Evolutionary conservation across 2,888 invertebrate species (phyloP).

Genomic region (Calameuta idolon): DNA sequence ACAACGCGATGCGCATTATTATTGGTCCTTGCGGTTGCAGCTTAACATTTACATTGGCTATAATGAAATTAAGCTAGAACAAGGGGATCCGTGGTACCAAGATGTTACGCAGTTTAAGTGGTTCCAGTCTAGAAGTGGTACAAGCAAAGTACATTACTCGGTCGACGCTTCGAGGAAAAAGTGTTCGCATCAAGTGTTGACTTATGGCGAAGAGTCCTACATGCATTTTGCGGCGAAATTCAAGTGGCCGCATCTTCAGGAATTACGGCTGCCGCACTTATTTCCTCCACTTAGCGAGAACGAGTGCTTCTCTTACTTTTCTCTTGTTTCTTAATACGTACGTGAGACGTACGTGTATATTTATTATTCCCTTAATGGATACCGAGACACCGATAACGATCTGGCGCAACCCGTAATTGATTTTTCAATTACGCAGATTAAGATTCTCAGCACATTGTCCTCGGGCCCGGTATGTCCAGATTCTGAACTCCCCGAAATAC

Average conservation of each 20-base stretch:
- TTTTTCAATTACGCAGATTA: not conserved
- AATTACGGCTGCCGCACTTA: not conserved
- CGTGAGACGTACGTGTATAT: not conserved
- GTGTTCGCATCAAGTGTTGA: slow-evolving; percentile 25
- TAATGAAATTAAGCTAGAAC: not conserved
- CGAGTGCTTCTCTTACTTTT: not conserved
- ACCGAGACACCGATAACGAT: not conserved
- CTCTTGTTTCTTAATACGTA: not conserved
- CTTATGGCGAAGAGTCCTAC: slow-evolving; percentile 6
- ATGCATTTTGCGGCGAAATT: not conserved
- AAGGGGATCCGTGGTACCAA: not conserved
- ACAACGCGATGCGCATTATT: not conserved
- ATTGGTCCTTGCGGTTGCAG: not conserved
- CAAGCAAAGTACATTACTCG: slow-evolving; percentile 49
- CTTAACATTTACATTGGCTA: not conserved
- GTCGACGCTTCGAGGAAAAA: slow-evolving; percentile 23
- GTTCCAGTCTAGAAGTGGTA: slow-evolving; percentile 17
- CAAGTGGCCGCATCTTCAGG: not conserved
- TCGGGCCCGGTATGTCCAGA: not conserved
- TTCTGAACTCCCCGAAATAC: not conserved
- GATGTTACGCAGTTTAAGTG: not conserved
- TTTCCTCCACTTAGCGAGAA: not conserved
- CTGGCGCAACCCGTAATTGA: not conserved
- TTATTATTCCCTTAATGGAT: not conserved
- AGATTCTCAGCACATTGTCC: not conserved